These are phyloP conservation scores for Eilema sororculum DNA, from an alignment of 2,888 invertebrate species.

Conservation along the genomic window DNA sequence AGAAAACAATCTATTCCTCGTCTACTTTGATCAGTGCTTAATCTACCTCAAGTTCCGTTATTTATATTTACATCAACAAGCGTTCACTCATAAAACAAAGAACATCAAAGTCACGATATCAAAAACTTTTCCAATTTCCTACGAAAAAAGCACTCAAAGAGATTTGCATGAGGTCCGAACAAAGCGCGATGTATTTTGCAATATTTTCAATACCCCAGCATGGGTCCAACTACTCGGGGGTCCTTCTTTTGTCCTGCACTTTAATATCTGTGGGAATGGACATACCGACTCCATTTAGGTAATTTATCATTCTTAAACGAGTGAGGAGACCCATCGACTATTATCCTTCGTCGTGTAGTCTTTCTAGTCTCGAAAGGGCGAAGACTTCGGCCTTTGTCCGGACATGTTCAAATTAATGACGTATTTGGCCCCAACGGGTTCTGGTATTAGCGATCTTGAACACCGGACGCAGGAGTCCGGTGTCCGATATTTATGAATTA, in stretches of 20 bases:
- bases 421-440: constrained; percentile 78
- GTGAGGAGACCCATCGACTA: constrained; percentile 76
- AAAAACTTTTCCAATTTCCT: constrained; percentile 85
- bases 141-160: constrained; percentile 77
- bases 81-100: constrained; percentile 70
- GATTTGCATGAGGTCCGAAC: constrained; percentile 81
- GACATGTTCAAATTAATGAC: constrained; percentile 67
- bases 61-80: constrained; percentile 17
- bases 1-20: neutral
- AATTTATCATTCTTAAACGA: constrained; percentile 87
- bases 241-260: constrained; percentile 77
- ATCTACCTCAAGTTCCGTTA: constrained; percentile 5
- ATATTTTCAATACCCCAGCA: constrained; percentile 84
- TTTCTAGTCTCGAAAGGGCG: constrained; percentile 67
- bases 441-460: constrained; percentile 62
- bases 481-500: constrained; percentile 83
- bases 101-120: constrained; percentile 72
- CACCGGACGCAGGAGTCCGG: constrained; percentile 62
- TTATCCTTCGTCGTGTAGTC: constrained; percentile 65
- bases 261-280: constrained; percentile 87
- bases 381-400: constrained; percentile 75
- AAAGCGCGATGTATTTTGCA: constrained; percentile 76
- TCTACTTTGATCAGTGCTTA: neutral
- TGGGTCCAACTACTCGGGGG: constrained; percentile 78
- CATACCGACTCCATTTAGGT: constrained; percentile 85